Conservation (phyloP, 2,797 vertebrate genomes). For the Pseudochirops corinnae region DNA sequence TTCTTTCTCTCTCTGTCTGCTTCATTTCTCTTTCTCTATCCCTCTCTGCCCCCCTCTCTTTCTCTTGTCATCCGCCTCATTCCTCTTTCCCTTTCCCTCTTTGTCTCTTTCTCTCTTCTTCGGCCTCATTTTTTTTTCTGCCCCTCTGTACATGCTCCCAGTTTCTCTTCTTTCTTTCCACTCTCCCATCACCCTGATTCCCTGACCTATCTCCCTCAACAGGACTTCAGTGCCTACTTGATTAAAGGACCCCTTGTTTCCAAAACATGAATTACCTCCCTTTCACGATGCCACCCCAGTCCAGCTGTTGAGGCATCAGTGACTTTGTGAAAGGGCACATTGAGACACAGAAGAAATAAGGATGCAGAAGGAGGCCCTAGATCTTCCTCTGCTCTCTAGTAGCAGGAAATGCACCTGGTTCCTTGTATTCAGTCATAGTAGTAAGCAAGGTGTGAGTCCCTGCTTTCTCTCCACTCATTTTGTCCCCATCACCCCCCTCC, state of each 20-base stretch:
- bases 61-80: not conserved
- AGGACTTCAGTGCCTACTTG: not conserved
- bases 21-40: too few relatives aligned
- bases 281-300: not conserved
- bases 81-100: not conserved
- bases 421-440: not conserved
- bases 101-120: not conserved
- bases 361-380: not conserved
- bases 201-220: not conserved
- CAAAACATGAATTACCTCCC: not conserved
- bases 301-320: not conserved
- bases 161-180: not conserved
- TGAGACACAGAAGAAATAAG: not conserved
- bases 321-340: not conserved
- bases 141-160: not conserved
- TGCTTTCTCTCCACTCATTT: not conserved
- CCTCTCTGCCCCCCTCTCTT: not conserved
- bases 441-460: not conserved
- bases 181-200: not conserved
- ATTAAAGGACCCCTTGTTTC: not conserved
- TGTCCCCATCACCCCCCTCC: not conserved
- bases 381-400: not conserved
- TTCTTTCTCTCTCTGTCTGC: not conserved
- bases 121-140: not conserved
- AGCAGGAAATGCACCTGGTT: not conserved